Base-by-base conservation (phyloP, 2,888 invertebrate genomes). In the Uloborus plumipes region DNA sequence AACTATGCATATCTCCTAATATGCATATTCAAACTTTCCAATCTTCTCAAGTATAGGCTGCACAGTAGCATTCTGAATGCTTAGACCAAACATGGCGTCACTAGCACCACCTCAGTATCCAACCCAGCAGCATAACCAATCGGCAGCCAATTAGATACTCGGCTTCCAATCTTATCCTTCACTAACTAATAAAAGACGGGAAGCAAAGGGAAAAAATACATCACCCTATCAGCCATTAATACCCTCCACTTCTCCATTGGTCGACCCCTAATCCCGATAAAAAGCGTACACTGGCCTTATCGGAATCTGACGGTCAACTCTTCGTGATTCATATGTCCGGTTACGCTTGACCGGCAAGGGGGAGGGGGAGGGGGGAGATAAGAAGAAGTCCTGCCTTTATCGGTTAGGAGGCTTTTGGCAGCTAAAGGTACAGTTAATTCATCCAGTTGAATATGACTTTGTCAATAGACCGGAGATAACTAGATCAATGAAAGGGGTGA, bases 81-180 rank as follows among this genome's bases (percentile, higher is more conserved):
- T 11, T 1, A 39, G 78, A 66, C 78, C 80, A 81, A 74, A 62
- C 15, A 81, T 81, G 80, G 80, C 70, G 49, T 2, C 6, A 15
- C 0, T 13, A 26, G 1, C 9, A 9, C 20, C 13, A 16, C 31
- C 64, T 18, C 64, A 31, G 62, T 59, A 0, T 51, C 18, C 22
- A n/a, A 18, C 39, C 58, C 20, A 16, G 20, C 53, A 15, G 3
- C 47, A 62, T 47, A 70, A 70, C 80, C 80, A 81, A 81, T 81
- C 80, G 80, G 80, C 69, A 69, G 69, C 80, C 80, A 81, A 81
- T 81, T 81, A 81, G 80, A 81, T 81, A 81, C 80, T 81, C 80
- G 80, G 80, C 80, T 81, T 74, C 74, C 80, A 81, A 81, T 81
- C 80, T 81, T 81, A 81, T 81, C 80, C 80, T 70, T 81, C 80